phyloP scores from a whole-genome alignment of 2,113 vertebrate genomes.

The Oryzias curvinotus region DNA sequence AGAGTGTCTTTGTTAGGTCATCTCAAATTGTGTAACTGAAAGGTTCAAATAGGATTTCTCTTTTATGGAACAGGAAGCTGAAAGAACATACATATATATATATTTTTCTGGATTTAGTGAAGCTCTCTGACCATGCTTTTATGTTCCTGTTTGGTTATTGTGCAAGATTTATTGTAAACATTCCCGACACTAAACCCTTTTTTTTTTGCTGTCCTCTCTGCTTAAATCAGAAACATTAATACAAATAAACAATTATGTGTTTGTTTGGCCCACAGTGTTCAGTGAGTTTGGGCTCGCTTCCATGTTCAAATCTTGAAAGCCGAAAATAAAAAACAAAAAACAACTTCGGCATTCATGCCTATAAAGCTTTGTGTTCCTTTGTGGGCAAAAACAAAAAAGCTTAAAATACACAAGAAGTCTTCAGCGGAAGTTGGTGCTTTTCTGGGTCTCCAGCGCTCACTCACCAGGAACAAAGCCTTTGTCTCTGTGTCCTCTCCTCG shows the following conservation, averaged over 20 bases:
- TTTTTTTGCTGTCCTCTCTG: not conserved
- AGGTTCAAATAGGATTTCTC: too few species aligned
- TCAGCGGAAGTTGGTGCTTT: not conserved
- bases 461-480: constrained; percentile 1
- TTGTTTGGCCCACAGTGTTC: not conserved
- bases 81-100: too few species aligned
- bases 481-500: constrained; percentile 2
- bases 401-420: constrained; percentile 12
- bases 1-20: too few species aligned
- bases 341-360: constrained; percentile 25
- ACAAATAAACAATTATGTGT: constrained; percentile 7
- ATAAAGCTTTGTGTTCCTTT: constrained; percentile 24
- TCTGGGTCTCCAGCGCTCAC: constrained; percentile 2
- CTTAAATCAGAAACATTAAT: not conserved
- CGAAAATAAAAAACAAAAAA: constrained; percentile 49
- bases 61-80: too few species aligned
- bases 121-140: not conserved
- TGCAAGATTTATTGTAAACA: not conserved
- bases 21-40: too few species aligned
- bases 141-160: not conserved
- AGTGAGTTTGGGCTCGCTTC: constrained; percentile 18
- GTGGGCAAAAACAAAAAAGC: constrained; percentile 20
- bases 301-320: constrained; percentile 41
- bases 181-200: not conserved
- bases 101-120: too few species aligned